A percentile compares a stretch with the other conserved stretches of the same genome.
Conservation (phyloP, 2,888 invertebrate species). For the Lasioglossum morio region DNA sequence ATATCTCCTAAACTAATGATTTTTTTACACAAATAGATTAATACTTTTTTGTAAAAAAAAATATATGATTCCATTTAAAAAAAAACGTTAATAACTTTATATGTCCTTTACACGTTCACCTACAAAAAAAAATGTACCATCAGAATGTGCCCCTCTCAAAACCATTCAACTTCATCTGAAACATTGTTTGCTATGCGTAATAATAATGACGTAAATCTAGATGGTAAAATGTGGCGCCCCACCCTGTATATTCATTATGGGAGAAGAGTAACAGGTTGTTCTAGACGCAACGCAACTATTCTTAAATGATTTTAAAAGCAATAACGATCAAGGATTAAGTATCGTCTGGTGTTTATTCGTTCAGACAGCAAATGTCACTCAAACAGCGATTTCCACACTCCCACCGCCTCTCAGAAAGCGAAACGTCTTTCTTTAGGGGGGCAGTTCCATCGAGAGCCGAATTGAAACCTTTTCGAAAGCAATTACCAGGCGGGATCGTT, state of each 20-base stretch:
- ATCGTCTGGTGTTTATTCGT: neutral
- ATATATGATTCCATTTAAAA: too few relatives aligned
- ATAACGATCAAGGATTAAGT: neutral
- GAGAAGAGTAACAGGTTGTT: neutral
- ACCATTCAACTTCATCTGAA: too few relatives aligned
- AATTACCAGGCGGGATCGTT: slow-evolving; percentile 8
- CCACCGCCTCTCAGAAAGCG: neutral
- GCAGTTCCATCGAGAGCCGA: neutral
- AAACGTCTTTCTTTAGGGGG: neutral
- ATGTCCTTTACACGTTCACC: too few relatives aligned
- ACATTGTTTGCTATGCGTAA: too few relatives aligned
- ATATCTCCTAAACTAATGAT: too few relatives aligned
- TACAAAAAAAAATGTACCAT: too few relatives aligned
- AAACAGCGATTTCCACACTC: neutral
- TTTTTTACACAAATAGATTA: too few relatives aligned
- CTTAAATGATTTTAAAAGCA: neutral
- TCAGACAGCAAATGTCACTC: neutral
- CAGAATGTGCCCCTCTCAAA: too few relatives aligned
- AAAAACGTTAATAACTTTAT: too few relatives aligned
- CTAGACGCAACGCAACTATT: neutral
- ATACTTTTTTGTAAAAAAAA: too few relatives aligned
- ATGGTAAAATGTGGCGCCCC: too few relatives aligned
- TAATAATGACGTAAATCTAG: too few relatives aligned
- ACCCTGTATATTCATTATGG: neutral
- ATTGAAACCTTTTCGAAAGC: slow-evolving; percentile 6